Evolutionary conservation across 2,113 vertebrate genomes (phyloP), one percentile per base, ranked within the genome.

Genomic region (Campylomormyrus tamandua): DNA sequence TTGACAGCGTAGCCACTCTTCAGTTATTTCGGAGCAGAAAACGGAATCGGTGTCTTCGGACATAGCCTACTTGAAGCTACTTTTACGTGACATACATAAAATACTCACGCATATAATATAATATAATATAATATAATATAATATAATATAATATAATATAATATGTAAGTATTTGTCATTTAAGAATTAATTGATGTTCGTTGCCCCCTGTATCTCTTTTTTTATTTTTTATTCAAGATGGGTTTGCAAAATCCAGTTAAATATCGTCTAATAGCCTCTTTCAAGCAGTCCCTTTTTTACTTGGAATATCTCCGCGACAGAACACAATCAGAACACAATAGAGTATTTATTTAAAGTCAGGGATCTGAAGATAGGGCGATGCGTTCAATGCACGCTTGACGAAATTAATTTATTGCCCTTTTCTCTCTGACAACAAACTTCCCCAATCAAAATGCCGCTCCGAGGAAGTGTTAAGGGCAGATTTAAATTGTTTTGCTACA

Each of bases 1-100:
- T 93, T 96, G 93, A 96, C 91, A 89, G 87, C 92, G 94, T 91
- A 24, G 83, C 39, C 77, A 87, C 85, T 15, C 42, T 48, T 85
- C 90, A 93, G 93, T 92, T 87, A 87, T 93, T 87, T 92, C 91
- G 88, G 90, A 92, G 89, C 90, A 93, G 93, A 93, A 89, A 74
- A 89, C 83, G 91, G 89, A 90, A 87, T 86, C 80, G 56, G 0
- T 86, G 39, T 31, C 8, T 5, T 83, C 77, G 8, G 49, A 87
- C 50, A 39, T 11, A n/a, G n/a, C n/a, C n/a, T n/a, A 21, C n/a
- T 7, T 48, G 13, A 35, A 53, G 50, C 74, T 15, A 87, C 48
- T 24, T 53, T 35, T 24, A n/a, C 49, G 49, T 87, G 48, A 87
- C 7, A 21, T 46, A 4, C 21, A 83, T 83, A 24, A 45, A 83